Percentiles rank a stretch among this genome's conserved stretches.
Conservation (phyloP, 2,797 vertebrate species). For the Enteromius viviparus region DNA sequence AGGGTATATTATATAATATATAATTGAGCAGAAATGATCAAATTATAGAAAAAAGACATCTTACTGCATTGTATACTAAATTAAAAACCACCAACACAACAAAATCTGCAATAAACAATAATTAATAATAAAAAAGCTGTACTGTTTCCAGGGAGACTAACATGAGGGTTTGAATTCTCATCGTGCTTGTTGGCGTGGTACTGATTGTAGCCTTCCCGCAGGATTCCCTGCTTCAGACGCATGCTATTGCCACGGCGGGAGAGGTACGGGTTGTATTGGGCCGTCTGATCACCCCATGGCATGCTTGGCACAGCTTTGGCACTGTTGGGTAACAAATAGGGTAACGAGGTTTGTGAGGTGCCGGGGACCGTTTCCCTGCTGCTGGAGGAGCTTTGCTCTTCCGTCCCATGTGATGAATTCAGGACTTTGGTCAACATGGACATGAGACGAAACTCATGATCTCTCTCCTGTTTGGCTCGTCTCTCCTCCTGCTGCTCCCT, state of each 20-base stretch:
- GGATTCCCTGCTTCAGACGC: constrained; percentile 79
- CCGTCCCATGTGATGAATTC: constrained; percentile 62
- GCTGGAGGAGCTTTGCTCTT: constrained; percentile 43
- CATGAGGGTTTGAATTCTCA: constrained; percentile 85
- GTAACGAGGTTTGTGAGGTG: constrained; percentile 50
- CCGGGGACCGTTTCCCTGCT: not conserved
- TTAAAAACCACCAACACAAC: not conserved
- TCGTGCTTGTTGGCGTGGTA: constrained; percentile 85
- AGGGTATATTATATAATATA: not conserved
- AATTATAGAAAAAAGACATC: not conserved
- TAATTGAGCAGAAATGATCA: not conserved
- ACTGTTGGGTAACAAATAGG: constrained; percentile 60
- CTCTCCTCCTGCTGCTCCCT: constrained; percentile 82
- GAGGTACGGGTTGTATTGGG: constrained; percentile 67
- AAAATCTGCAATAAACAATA: not conserved
- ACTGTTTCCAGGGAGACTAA: constrained; percentile 74
- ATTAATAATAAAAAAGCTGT: not conserved
- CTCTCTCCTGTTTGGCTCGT: constrained; percentile 80
- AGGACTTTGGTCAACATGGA: constrained; percentile 81
- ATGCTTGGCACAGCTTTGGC: constrained; percentile 52
- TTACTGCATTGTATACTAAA: not conserved
- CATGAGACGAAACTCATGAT: constrained; percentile 85
- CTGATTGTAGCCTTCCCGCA: constrained; percentile 84
- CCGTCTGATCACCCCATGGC: constrained; percentile 51
- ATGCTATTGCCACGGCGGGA: constrained; percentile 80